These are phyloP conservation scores for Lateolabrax maculatus DNA, from an alignment of 2,797 vertebrate genomes.

Conservation along the genomic window DNA sequence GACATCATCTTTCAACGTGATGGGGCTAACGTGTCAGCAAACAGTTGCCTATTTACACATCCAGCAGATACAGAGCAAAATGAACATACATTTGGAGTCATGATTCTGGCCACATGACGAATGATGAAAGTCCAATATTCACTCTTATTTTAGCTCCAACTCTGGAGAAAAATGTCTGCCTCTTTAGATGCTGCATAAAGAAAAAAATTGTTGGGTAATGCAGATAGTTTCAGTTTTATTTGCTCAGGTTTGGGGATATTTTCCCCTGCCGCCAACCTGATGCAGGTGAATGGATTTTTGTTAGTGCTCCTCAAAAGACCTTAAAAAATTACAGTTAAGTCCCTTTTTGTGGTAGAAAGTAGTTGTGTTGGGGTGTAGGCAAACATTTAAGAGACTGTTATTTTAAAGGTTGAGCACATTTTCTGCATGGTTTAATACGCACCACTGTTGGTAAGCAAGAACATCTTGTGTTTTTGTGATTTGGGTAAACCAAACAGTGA, in stretches of 20 bases:
- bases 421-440: neutral
- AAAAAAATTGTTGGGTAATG: neutral
- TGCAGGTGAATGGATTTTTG: neutral
- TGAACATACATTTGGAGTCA: no score
- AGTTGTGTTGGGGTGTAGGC: neutral
- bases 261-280: neutral
- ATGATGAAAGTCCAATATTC: no score
- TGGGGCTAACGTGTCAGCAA: no score
- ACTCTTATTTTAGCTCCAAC: no score
- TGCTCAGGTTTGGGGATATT: neutral
- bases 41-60: no score
- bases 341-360: neutral
- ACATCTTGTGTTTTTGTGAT: neutral
- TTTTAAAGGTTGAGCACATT: neutral
- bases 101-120: no score
- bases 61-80: no score
- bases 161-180: no score
- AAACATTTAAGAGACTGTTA: neutral
- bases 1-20: no score
- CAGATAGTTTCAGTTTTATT: conserved; percentile 1
- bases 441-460: neutral
- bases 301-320: neutral
- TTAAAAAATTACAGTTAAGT: neutral
- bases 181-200: no score
- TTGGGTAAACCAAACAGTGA: neutral